These are phyloP conservation scores for Melikaiella ostensackeni DNA, from an alignment of 2,888 invertebrate species.

Conservation along the genomic window DNA sequence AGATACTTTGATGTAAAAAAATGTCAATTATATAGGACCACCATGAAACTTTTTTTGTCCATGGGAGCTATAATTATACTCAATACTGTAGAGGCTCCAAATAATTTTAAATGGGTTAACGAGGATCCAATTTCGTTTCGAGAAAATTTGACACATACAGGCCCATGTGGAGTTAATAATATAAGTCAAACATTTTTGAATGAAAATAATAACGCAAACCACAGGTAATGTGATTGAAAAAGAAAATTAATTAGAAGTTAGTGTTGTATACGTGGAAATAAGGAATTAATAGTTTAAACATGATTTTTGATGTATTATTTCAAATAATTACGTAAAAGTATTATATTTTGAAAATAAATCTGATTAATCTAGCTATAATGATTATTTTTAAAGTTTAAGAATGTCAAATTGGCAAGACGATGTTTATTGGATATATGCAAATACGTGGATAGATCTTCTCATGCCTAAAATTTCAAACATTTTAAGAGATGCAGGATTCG, in stretches of 20 bases:
- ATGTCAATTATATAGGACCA: neutral
- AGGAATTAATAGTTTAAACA: no score
- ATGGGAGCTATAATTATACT: neutral
- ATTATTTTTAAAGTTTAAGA: neutral
- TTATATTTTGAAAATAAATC: neutral
- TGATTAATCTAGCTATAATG: neutral
- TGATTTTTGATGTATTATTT: no score
- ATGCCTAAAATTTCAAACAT: neutral
- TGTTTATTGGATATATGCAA: constrained; percentile 33
- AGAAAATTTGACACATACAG: neutral
- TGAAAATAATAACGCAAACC: neutral
- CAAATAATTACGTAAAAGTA: neutral
- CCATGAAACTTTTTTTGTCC: neutral
- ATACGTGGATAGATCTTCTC: constrained; percentile 17
- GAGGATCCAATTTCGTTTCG: neutral
- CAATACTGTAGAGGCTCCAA: neutral
- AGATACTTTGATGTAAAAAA: no score
- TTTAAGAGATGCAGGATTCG: constrained; percentile 14
- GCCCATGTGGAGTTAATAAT: neutral
- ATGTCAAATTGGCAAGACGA: constrained; percentile 26
- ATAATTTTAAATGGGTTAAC: constrained; percentile 1
- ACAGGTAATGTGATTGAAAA: neutral
- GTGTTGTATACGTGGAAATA: no score
- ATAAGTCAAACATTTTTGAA: no score
- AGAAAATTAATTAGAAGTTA: neutral